phyloP scores from a whole-genome alignment of 2,797 vertebrate genomes.

The Coregonus sp. region DNA sequence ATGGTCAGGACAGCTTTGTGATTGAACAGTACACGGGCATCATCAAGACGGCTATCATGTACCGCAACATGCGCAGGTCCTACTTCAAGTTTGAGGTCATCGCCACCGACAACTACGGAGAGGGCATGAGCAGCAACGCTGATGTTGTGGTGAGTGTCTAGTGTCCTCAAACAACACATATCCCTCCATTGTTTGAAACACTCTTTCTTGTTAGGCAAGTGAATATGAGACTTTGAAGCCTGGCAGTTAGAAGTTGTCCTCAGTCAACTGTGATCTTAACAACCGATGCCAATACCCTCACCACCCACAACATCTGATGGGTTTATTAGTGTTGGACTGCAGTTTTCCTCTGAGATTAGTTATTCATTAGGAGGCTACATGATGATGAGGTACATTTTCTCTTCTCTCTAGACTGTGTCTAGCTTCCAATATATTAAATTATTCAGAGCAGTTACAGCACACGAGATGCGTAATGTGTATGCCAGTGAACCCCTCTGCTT shows the following conservation, averaged over 20 bases:
- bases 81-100: constrained; percentile 96
- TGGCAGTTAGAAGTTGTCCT: neutral
- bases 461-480: constrained; percentile 31
- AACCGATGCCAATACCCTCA: neutral
- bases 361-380: constrained; percentile 18
- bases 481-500: constrained; percentile 33
- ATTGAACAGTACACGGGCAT: constrained; percentile 90
- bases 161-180: neutral
- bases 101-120: constrained; percentile 91
- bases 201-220: neutral
- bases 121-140: constrained; percentile 88
- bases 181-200: neutral
- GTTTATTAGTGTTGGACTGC: neutral
- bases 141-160: constrained; percentile 87
- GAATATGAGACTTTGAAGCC: no score
- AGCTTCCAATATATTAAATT: constrained; percentile 47
- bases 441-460: constrained; percentile 49
- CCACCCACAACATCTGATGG: neutral
- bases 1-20: constrained; percentile 93
- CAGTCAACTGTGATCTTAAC: neutral
- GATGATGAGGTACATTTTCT: constrained; percentile 29
- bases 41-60: constrained; percentile 93
- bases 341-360: neutral
- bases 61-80: constrained; percentile 95
- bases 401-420: constrained; percentile 38